A percentile compares a stretch with the other conserved stretches of the same genome.
Evolutionary conservation across 1,140 invertebrate genomes (phyloP).

Genomic region (Marisa cornuarietis): DNA sequence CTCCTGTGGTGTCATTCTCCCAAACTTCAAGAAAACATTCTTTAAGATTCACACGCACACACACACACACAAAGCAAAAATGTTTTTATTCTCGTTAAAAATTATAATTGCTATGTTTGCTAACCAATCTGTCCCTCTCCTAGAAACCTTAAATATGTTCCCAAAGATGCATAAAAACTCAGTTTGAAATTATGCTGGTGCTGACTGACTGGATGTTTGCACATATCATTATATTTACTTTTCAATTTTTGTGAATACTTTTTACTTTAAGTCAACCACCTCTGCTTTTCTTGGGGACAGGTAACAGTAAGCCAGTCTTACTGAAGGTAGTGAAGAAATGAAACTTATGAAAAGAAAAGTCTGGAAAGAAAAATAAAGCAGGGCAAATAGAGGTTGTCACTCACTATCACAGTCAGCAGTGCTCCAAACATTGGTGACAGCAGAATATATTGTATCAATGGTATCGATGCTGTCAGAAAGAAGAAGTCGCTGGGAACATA

Average conservation of each 20-base stretch:
- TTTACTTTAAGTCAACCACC: neutral
- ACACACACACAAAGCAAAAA: no score
- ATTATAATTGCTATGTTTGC: no score
- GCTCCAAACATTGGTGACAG: slow-evolving; percentile 21
- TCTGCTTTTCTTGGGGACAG: neutral
- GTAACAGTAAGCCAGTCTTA: neutral
- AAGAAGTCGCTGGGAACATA: slow-evolving; percentile 18
- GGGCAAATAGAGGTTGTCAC: slow-evolving; percentile 4
- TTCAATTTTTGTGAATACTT: neutral
- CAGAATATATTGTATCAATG: slow-evolving; percentile 7
- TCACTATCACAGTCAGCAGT: slow-evolving; percentile 28
- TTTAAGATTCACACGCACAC: slow-evolving; percentile 8
- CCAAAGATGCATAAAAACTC: neutral
- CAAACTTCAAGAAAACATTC: slow-evolving; percentile 25
- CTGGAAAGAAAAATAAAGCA: neutral
- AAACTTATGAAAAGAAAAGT: neutral
- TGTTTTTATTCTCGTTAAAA: no score
- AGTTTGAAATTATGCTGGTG: neutral
- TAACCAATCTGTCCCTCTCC: no score
- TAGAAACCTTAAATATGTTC: no score
- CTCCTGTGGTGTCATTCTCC: slow-evolving; percentile 23
- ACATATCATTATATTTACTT: neutral
- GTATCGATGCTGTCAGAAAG: slow-evolving; percentile 28
- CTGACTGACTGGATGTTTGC: neutral
- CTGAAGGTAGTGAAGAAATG: neutral